Percentiles rank a stretch among this genome's conserved stretches.
Conservation (phyloP, 2,797 vertebrate species). For the Staurois parvus region DNA sequence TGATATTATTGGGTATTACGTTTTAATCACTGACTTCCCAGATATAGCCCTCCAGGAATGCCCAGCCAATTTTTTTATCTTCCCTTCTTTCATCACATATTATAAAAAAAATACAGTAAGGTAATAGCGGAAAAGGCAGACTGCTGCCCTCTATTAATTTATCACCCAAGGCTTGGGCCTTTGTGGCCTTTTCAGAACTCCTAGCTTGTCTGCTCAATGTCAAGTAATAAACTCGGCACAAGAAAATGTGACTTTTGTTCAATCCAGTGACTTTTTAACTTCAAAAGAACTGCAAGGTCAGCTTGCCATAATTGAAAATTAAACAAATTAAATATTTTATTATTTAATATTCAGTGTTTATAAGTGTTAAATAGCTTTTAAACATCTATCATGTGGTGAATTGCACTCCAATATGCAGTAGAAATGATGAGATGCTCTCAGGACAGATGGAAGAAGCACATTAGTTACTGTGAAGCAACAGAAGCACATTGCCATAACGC, state of each 20-base stretch:
- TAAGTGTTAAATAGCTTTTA: slow-evolving; percentile 37
- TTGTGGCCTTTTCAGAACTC: background rate
- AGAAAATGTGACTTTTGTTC: background rate
- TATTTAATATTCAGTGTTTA: slow-evolving; percentile 17
- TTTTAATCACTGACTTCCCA: too few relatives aligned
- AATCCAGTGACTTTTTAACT: background rate
- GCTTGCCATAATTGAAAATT: slow-evolving; percentile 32
- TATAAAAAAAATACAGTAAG: too few relatives aligned
- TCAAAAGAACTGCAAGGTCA: slow-evolving; percentile 15
- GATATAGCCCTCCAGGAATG: too few relatives aligned
- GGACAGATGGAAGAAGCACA: slow-evolving; percentile 42
- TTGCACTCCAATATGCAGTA: slow-evolving; percentile 10
- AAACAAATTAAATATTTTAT: slow-evolving; percentile 27
- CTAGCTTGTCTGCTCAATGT: background rate
- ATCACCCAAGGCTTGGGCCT: background rate
- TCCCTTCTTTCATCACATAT: too few relatives aligned
- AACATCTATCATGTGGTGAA: slow-evolving; percentile 16
- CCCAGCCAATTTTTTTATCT: too few relatives aligned
- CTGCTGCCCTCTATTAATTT: background rate
- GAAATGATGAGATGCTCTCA: slow-evolving; percentile 14
- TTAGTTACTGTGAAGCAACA: slow-evolving; percentile 8
- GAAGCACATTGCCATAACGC: background rate
- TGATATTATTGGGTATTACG: too few relatives aligned
- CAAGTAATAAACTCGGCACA: background rate
- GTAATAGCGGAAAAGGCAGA: too few relatives aligned